Evolutionary conservation across 1,140 invertebrate genomes (phyloP).

Genomic region (Drosophila teissieri): DNA sequence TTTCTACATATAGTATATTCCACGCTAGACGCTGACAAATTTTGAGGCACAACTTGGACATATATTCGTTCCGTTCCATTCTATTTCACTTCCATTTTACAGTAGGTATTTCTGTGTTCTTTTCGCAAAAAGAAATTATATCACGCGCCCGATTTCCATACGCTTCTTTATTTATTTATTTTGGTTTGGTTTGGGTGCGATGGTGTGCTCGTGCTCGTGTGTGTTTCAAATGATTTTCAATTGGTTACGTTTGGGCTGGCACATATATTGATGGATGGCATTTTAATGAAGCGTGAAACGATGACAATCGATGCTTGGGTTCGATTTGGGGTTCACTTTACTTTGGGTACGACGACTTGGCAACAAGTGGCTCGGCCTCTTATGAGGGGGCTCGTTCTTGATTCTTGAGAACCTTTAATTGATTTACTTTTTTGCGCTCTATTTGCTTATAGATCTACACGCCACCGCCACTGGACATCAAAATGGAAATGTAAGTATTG

Average conservation of each 20-base stretch:
- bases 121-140: slow-evolving; percentile 51
- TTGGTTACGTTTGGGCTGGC: slow-evolving; percentile 44
- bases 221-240: slow-evolving; percentile 65
- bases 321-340: slow-evolving; percentile 25
- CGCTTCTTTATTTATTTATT: slow-evolving; percentile 27
- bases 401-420: slow-evolving; percentile 27
- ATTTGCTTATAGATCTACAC: slow-evolving; percentile 60
- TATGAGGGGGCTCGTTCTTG: slow-evolving; percentile 44
- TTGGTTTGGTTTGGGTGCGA: slow-evolving; percentile 20
- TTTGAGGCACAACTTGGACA: slow-evolving; percentile 38
- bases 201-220: slow-evolving; percentile 16
- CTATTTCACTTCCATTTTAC: slow-evolving; percentile 41
- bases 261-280: slow-evolving; percentile 58
- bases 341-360: slow-evolving; percentile 32
- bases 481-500: slow-evolving; percentile 74
- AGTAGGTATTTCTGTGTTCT: slow-evolving; percentile 5
- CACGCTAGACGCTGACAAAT: slow-evolving; percentile 35
- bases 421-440: slow-evolving; percentile 34
- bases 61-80: slow-evolving; percentile 28
- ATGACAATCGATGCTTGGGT: slow-evolving; percentile 46
- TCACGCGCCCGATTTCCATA: slow-evolving; percentile 48
- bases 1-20: slow-evolving; percentile 7
- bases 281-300: slow-evolving; percentile 73
- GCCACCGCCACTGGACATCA: slow-evolving; percentile 54
- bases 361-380: slow-evolving; percentile 41